Evolutionary conservation across 2,888 invertebrate species (phyloP).

Genomic region (Cheiracanthium punctorium): DNA sequence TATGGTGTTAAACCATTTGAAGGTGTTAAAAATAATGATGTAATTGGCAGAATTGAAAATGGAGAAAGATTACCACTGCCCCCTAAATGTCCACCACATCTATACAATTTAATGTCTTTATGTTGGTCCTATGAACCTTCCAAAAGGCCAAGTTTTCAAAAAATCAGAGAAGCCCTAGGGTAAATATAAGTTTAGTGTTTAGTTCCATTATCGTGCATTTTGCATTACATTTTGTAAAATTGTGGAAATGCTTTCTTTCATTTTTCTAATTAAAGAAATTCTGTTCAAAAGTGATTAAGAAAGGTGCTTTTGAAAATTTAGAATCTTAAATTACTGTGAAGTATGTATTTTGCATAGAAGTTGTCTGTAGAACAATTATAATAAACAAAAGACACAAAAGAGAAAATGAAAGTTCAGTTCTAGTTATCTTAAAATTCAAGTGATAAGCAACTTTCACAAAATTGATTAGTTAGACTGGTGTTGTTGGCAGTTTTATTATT

Average conservation of each 20-base stretch:
- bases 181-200: conserved; percentile 12
- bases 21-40: conserved; percentile 97
- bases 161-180: conserved; percentile 83
- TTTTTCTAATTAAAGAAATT: background rate
- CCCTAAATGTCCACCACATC: conserved; percentile 90
- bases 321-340: no score
- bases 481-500: no score
- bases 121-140: conserved; percentile 98
- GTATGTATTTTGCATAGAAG: no score
- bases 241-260: no score
- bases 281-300: background rate
- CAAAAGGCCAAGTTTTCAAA: conserved; percentile 91
- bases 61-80: conserved; percentile 96
- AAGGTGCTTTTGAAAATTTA: background rate
- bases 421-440: no score
- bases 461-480: no score
- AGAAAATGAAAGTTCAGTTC: no score
- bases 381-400: no score
- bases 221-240: no score
- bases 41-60: conserved; percentile 93
- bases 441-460: no score
- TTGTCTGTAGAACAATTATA: no score
- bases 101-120: conserved; percentile 96
- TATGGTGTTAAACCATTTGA: conserved; percentile 99
- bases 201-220: background rate